Base-by-base conservation (phyloP, 2,797 vertebrate genomes). In the Pogoniulus pusillus region DNA sequence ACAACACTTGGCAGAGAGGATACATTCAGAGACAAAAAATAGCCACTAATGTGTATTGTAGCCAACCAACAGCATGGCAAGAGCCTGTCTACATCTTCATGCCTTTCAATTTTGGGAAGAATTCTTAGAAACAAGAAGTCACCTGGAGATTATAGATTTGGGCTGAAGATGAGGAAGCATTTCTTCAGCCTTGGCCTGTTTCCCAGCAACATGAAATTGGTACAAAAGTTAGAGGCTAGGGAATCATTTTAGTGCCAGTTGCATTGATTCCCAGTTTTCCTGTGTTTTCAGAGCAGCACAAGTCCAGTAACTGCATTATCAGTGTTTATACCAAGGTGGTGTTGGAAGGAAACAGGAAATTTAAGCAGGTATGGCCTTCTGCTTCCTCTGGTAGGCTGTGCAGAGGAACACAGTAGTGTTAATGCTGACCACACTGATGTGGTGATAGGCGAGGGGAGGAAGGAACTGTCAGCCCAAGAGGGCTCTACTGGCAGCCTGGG, bases 141-240 rank as follows among this genome's bases (percentile, higher is more conserved):
- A 63, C 26, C 24, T 16, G 59, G 15, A 66, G 47, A 78, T 8
- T 75, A 20, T 43, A 16, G 86, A 58, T 30, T 12, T 47, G 17
- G 9, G 53, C 27, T 59, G 69, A 68, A 43, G 37, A 65, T 62
- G 35, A 37, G n/a, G 24, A 47, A 26, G 18, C 60, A 78, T 94
- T 95, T 97, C 39, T 95, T 63, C 60, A 85, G 41, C 14, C 89
- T 83, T 84, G 93, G 87, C 85, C 69, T 70, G 82, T 96, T 96
- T 95, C 92, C 64, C 85, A 95, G 93, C 78, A 96, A 87, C 70
- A 30, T 68, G 60, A 85, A 82, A 73, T 68, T 60, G 43, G 69
- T 91, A 70, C 95, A 95, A 93, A 49, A 91, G n/a, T 88, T 68
- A 63, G 72, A 69, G 45, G 53, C 63, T 68, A 58, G 68, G 70